Evolutionary conservation across 2,888 invertebrate species (phyloP).

Genomic region (Strigamia transsilvanica): DNA sequence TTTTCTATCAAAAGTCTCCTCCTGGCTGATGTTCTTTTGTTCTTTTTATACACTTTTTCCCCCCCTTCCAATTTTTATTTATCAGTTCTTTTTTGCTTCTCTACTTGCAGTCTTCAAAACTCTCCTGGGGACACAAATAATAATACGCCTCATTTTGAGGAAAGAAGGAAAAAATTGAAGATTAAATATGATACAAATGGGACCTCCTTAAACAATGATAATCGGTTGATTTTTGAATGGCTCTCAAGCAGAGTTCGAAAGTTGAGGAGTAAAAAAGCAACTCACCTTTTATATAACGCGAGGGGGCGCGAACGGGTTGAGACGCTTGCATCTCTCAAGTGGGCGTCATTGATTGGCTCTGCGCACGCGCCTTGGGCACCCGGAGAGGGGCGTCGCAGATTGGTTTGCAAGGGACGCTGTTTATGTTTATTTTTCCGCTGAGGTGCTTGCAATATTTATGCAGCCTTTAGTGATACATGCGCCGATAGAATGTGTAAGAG

Average conservation of each 20-base stretch:
- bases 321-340: constrained; percentile 40
- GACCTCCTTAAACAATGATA: not conserved
- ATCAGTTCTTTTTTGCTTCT: not conserved
- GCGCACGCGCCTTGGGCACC: constrained; percentile 48
- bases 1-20: constrained; percentile 49
- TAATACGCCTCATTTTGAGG: constrained; percentile 21
- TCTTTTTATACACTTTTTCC: not conserved
- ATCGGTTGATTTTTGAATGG: not conserved
- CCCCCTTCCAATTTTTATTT: constrained; percentile 10
- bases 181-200: not conserved
- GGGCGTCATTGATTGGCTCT: constrained; percentile 45
- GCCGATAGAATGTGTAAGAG: constrained; percentile 49
- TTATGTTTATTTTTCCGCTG: constrained; percentile 45
- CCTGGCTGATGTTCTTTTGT: constrained; percentile 43
- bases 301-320: constrained; percentile 46
- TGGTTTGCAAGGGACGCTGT: constrained; percentile 45
- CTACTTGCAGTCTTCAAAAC: constrained; percentile 13
- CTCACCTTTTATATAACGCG: constrained; percentile 32
- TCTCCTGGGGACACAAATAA: constrained; percentile 15
- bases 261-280: not conserved
- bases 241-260: not conserved
- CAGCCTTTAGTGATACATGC: constrained; percentile 49
- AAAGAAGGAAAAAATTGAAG: not conserved
- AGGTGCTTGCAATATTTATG: constrained; percentile 46
- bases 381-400: constrained; percentile 46